Evolutionary conservation across 2,797 vertebrate species (phyloP), one percentile per base, ranked within the genome.

Genomic region (Pantherophis vulpinus): DNA sequence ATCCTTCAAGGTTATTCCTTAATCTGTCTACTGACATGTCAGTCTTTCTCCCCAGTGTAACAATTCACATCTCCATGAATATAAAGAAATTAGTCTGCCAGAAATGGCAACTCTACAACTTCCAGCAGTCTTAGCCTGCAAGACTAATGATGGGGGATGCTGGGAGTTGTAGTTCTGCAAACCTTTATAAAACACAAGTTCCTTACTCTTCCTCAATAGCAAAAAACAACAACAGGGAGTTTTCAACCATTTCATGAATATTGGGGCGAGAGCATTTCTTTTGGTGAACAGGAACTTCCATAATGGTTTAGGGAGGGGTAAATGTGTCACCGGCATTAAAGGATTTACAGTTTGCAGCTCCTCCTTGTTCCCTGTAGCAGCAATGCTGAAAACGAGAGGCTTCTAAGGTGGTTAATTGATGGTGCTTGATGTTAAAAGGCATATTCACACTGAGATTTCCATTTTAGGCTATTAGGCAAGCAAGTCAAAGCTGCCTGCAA

Each of bases 391-490:
- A 89, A 11, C 10, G 42, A 91, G 91, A 66, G 51, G 47, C 16
- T 58, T 91, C 32, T 89, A 88, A 90, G 92, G 89, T 90, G 56
- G 91, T 91, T 92, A 92, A 92, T 92, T 92, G 86, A 83, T 20
- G 42, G 56, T 9, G 32, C 63, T 90, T 90, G 63, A 25, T 83
- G 58, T 32, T 94, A 63, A 94, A 88, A 91, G 91, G 54, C 20
- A 88, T 3, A 55, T 66, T 83, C 58, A 37, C 54, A 63, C 56
- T 37, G 83, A n/a, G 29, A 86, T 86, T 51, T 92, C 63, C 47
- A 27, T 91, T 89, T 66, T 86, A 88, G 87, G 59, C 51, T 58
- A 70, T 88, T 59, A 91, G 86, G 54, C 66, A 92, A 59, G 32
- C 58, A 13, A 20, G 91, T 54, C 54, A 59, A 63, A 59, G 29